A percentile compares a stretch with the other conserved stretches of the same genome.
These are phyloP conservation scores for Empidonax alnorum DNA, from an alignment of 2,113 vertebrate species.

Conservation along the genomic window DNA sequence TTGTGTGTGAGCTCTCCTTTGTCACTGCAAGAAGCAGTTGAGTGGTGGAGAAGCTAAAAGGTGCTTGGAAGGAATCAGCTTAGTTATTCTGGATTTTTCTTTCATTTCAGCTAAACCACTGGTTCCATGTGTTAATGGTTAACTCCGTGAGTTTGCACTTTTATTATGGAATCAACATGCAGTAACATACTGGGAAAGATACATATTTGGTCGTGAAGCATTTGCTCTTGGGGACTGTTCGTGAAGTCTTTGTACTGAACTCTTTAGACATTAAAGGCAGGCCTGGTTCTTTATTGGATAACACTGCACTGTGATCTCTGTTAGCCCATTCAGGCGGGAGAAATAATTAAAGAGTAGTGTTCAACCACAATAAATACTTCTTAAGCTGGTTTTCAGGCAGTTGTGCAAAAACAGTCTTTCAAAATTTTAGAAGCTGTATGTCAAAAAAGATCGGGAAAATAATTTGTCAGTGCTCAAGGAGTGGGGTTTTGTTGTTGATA, in stretches of 20 bases:
- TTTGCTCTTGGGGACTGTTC: neutral
- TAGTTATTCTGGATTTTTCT: neutral
- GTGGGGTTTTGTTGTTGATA: accelerated
- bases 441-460: neutral
- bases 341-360: neutral
- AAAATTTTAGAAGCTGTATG: neutral
- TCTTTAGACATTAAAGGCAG: neutral
- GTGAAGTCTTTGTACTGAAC: neutral
- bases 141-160: neutral
- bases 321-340: neutral
- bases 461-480: neutral
- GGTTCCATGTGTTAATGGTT: neutral
- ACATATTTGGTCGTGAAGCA: neutral
- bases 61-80: neutral
- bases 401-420: neutral
- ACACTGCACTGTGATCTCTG: neutral
- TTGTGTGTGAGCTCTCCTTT: neutral
- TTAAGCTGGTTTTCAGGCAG: neutral
- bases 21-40: accelerated
- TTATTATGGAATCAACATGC: neutral
- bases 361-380: neutral
- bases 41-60: neutral
- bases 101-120: neutral
- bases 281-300: neutral
- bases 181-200: neutral